A percentile compares a stretch with the other conserved stretches of the same genome.
These are phyloP conservation scores for Platysteira castanea DNA, from an alignment of 2,113 vertebrate genomes.

Conservation along the genomic window DNA sequence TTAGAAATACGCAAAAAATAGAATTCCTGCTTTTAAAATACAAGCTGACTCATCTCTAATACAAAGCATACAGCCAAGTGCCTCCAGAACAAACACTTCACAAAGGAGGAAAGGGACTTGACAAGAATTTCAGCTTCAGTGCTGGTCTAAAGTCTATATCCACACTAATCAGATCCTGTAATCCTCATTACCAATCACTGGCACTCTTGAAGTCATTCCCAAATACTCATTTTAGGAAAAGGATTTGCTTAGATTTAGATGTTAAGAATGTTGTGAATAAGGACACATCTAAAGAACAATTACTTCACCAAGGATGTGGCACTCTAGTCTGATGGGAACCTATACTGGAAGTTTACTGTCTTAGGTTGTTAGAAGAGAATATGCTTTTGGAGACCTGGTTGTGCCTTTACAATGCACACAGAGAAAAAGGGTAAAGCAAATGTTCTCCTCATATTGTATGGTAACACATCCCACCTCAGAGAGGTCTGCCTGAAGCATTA, in stretches of 20 bases:
- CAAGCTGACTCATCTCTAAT: background rate
- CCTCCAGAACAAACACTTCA: constrained; percentile 43
- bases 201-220: constrained; percentile 46
- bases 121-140: constrained; percentile 25
- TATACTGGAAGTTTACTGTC: background rate
- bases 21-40: constrained; percentile 54
- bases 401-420: background rate
- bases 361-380: background rate
- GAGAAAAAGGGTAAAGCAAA: background rate
- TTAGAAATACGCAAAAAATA: constrained; percentile 23
- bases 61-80: constrained; percentile 9
- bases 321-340: background rate
- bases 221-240: constrained; percentile 34
- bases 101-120: constrained; percentile 20
- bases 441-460: background rate
- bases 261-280: constrained; percentile 9
- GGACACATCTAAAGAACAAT: background rate
- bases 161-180: constrained; percentile 9
- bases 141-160: constrained; percentile 2
- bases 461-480: background rate
- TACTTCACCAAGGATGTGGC: background rate
- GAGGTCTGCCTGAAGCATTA: background rate
- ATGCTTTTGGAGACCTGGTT: background rate
- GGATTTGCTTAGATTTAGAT: constrained; percentile 9
- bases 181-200: constrained; percentile 34